Evolutionary conservation across 2,888 invertebrate genomes (phyloP).

Genomic region (Cheilosia scutellata): DNA sequence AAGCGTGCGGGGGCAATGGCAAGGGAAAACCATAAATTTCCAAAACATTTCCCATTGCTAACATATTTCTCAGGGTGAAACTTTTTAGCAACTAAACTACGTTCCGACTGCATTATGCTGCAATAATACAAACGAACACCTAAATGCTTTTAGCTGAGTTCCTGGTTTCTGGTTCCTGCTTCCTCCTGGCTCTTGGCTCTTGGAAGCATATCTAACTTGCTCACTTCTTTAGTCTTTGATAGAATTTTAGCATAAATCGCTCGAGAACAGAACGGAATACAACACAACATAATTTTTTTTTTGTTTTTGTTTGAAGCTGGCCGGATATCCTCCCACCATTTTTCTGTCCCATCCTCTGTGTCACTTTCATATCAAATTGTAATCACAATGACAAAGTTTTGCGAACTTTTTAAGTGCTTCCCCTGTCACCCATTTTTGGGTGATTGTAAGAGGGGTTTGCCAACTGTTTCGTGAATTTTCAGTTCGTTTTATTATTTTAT

Average conservation of each 20-base stretch:
- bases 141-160: constrained; percentile 75
- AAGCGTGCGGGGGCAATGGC: constrained; percentile 2
- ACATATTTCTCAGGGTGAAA: constrained; percentile 66
- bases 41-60: constrained; percentile 70
- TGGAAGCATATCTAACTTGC: constrained; percentile 57
- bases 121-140: constrained; percentile 72
- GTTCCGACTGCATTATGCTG: constrained; percentile 67
- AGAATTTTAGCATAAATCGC: constrained; percentile 72
- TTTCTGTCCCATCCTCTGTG: constrained; percentile 31
- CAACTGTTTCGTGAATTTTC: constrained; percentile 48
- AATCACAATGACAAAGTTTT: constrained; percentile 70
- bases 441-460: constrained; percentile 23
- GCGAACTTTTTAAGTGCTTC: constrained; percentile 73
- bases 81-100: constrained; percentile 63
- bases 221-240: constrained; percentile 68
- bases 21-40: constrained; percentile 63
- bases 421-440: constrained; percentile 52
- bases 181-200: constrained; percentile 38
- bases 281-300: constrained; percentile 27
- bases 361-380: constrained; percentile 60
- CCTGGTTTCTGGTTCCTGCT: constrained; percentile 52
- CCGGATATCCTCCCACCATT: constrained; percentile 56
- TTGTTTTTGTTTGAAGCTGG: constrained; percentile 51
- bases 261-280: constrained; percentile 51
- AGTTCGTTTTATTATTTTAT: constrained; percentile 5